These are phyloP conservation scores for Hormaphis cornu DNA, from an alignment of 1,140 invertebrate species.

Conservation along the genomic window DNA sequence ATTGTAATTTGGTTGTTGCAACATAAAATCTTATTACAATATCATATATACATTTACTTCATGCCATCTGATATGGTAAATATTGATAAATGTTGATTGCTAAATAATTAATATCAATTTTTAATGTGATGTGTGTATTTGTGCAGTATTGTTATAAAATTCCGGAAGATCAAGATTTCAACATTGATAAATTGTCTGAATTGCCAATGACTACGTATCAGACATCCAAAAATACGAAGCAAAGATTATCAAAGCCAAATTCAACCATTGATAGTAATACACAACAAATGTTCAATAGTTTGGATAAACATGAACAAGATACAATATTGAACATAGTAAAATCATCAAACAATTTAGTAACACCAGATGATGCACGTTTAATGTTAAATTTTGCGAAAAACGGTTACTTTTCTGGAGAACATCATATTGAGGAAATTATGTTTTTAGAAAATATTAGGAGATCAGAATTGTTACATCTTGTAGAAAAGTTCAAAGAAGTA, in stretches of 20 bases:
- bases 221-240: conserved; percentile 32
- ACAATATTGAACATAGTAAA: conserved; percentile 60
- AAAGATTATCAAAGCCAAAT: conserved; percentile 21
- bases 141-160: neutral
- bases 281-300: conserved; percentile 51
- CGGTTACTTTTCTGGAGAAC: conserved; percentile 77
- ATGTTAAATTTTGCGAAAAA: conserved; percentile 60
- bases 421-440: conserved; percentile 96
- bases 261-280: conserved; percentile 38
- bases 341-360: conserved; percentile 52
- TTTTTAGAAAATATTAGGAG: conserved; percentile 85
- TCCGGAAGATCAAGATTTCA: too few relatives aligned
- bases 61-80: conserved; percentile 52
- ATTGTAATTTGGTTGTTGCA: conserved; percentile 87
- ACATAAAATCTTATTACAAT: conserved; percentile 75
- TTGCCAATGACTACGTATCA: conserved; percentile 33
- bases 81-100: too few relatives aligned
- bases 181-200: neutral
- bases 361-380: conserved; percentile 68
- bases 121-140: neutral
- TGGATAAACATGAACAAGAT: conserved; percentile 54
- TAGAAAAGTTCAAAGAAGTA: conserved; percentile 89
- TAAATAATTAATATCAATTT: too few relatives aligned
- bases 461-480: conserved; percentile 74
- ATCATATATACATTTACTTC: conserved; percentile 91